Percentiles rank a stretch among this genome's conserved stretches.
Conservation (phyloP, 2,113 vertebrate species). For the Puffinus mauretanicus region DNA sequence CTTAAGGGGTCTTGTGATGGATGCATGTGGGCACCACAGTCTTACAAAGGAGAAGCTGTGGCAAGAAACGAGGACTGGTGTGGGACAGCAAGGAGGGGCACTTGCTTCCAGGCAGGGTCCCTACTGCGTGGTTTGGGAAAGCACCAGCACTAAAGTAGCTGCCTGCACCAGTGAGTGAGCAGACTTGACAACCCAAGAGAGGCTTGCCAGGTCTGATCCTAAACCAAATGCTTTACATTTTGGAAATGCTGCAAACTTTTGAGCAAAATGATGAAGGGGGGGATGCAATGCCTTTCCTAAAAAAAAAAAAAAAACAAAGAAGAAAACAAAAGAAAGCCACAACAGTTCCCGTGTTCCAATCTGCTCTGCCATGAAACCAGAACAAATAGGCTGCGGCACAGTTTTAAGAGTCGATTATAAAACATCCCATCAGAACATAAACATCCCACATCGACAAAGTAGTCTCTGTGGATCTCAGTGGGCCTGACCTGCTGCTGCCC, state of each 20-base stretch:
- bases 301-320: background rate
- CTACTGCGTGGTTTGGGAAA: background rate
- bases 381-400: background rate
- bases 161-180: background rate
- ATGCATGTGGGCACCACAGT: background rate
- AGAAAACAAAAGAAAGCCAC: background rate
- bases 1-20: background rate
- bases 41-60: background rate
- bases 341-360: background rate
- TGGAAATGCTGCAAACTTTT: background rate
- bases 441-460: conserved; percentile 54
- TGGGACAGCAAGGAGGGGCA: background rate
- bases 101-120: background rate
- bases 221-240: background rate
- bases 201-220: background rate
- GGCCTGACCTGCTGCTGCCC: conserved; percentile 38
- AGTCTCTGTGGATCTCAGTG: conserved; percentile 58
- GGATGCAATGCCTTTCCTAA: background rate
- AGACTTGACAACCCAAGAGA: background rate
- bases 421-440: conserved; percentile 55
- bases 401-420: conserved; percentile 58
- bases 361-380: background rate
- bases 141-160: background rate
- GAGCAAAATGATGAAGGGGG: background rate
- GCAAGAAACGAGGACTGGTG: background rate